Percentiles rank a stretch among this genome's conserved stretches.
Evolutionary conservation across 1,140 invertebrate genomes (phyloP).

Genomic region (Stegodyphus mimosarum): DNA sequence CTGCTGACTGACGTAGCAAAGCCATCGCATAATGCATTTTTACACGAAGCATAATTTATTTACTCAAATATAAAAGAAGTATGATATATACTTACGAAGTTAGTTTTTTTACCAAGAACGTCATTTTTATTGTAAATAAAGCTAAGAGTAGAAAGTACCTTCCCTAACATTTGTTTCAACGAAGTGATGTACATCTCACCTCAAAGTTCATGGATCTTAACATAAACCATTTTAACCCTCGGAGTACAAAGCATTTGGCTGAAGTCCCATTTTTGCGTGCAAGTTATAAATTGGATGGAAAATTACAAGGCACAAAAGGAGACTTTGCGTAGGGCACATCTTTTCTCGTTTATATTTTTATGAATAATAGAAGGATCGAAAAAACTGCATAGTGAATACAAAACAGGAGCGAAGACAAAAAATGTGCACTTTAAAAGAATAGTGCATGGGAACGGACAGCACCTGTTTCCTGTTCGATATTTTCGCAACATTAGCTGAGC

Average conservation of each 20-base stretch:
- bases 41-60: too few relatives aligned
- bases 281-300: slow-evolving; percentile 25
- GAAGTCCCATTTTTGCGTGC: slow-evolving; percentile 12
- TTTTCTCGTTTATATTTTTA: slow-evolving; percentile 2
- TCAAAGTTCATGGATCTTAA: too few relatives aligned
- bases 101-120: too few relatives aligned
- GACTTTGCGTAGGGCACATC: not conserved
- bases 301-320: slow-evolving; percentile 10
- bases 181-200: too few relatives aligned
- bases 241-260: not conserved
- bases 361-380: slow-evolving; percentile 1
- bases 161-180: too few relatives aligned
- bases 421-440: not conserved
- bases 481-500: slow-evolving; percentile 32
- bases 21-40: too few relatives aligned
- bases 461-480: slow-evolving; percentile 30
- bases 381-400: slow-evolving; percentile 5
- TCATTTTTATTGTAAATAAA: too few relatives aligned
- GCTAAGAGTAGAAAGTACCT: too few relatives aligned
- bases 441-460: slow-evolving; percentile 12
- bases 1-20: too few relatives aligned
- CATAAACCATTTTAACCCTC: too few relatives aligned
- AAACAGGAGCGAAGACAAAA: slow-evolving; percentile 11
- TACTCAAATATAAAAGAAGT: too few relatives aligned
- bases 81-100: too few relatives aligned